Conservation (phyloP, 1,140 invertebrate species). For the Idris sp. region DNA sequence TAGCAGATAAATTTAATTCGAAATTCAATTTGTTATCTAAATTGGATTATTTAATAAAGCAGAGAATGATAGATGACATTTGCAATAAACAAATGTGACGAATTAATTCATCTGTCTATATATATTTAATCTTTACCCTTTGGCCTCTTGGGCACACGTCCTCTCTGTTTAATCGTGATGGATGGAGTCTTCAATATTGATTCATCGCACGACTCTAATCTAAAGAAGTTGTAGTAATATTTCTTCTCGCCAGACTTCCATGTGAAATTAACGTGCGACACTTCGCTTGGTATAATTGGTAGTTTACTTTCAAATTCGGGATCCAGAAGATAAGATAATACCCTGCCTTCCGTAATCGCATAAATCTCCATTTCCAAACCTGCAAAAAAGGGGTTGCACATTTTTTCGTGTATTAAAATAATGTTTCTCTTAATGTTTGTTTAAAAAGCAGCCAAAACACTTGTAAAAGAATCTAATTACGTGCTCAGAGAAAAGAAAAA, state of each 20-base stretch:
- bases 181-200: conserved; percentile 89
- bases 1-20: too few species aligned
- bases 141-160: conserved; percentile 88
- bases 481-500: not conserved
- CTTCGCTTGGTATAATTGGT: conserved; percentile 93
- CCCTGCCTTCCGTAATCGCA: conserved; percentile 90
- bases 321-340: conserved; percentile 90
- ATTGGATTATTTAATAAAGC: too few species aligned
- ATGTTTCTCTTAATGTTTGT: too few species aligned
- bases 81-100: conserved; percentile 33
- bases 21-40: too few species aligned
- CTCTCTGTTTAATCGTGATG: conserved; percentile 91
- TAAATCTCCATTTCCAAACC: conserved; percentile 92
- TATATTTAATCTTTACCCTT: conserved; percentile 82
- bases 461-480: too few species aligned
- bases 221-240: conserved; percentile 93
- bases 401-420: too few species aligned
- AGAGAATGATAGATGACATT: too few species aligned
- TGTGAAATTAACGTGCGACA: conserved; percentile 93
- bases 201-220: conserved; percentile 89
- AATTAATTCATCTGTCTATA: conserved; percentile 34
- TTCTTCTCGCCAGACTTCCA: conserved; percentile 92
- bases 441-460: too few species aligned
- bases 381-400: too few species aligned
- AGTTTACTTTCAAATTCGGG: conserved; percentile 93